Percentiles rank a stretch among this genome's conserved stretches.
Conservation (phyloP, 2,797 vertebrate species). For the Phyllotis vaccarum region DNA sequence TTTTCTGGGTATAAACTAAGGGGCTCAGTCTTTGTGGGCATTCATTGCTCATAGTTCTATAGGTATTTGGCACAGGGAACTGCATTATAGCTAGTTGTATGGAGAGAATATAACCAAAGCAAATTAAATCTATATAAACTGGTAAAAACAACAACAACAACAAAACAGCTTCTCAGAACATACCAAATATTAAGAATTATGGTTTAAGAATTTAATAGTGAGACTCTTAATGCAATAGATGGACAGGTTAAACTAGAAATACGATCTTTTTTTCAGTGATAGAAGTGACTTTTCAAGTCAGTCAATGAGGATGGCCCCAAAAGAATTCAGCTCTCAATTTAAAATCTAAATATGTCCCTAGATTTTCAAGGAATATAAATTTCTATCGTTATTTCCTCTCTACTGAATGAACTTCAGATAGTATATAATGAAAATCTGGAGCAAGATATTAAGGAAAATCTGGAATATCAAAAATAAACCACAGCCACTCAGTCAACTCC, state of each 20-base stretch:
- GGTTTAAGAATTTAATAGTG: not conserved
- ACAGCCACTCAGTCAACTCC: too few relatives aligned
- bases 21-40: not conserved
- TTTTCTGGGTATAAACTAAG: too few relatives aligned
- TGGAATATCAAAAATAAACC: too few relatives aligned
- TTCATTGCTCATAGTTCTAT: not conserved
- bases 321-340: too few relatives aligned
- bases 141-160: not conserved
- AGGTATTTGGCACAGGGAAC: not conserved
- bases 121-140: not conserved
- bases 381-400: too few relatives aligned
- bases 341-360: not conserved
- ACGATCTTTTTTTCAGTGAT: not conserved
- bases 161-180: too few relatives aligned
- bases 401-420: too few relatives aligned
- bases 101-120: not conserved
- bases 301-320: not conserved
- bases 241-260: not conserved
- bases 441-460: too few relatives aligned
- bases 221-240: not conserved
- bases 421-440: too few relatives aligned
- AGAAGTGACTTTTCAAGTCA: not conserved
- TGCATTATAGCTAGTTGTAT: not conserved
- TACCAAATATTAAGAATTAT: not conserved
- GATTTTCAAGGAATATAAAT: too few relatives aligned